Base-by-base conservation (phyloP, 1,140 invertebrate genomes). In the Drosophila pruinosa region DNA sequence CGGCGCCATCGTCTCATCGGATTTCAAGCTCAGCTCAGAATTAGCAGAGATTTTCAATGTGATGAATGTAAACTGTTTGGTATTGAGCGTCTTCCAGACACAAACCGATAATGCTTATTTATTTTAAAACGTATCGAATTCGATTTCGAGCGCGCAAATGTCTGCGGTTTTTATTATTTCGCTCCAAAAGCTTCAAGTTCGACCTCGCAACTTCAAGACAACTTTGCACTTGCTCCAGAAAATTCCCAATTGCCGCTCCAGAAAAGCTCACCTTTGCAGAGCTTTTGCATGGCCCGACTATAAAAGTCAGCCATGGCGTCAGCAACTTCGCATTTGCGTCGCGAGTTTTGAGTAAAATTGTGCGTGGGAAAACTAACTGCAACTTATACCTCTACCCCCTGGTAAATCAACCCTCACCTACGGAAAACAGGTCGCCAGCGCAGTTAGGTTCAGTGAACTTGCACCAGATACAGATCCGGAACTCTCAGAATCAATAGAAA, bases 361-460 rank as follows among this genome's bases (percentile, higher is more conserved):
- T 54, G 36, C 12, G 39, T 34, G 26, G 8, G 21, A 26, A 8
- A 7, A 15, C 10, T n/a, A 6, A 12, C 4, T 38, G 19, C 10
- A 28, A 12, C 43, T 19, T 12, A 7, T 28, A 28, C 26, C 26
- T 28, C 2, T 28, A 5, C 24, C 61, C 68, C 41, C 57, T 68
- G 57, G 17, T n/a, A 63, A 80, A 69, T 58, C 73, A 77, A 73
- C 78, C 76, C 68, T 58, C 48, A 63, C 61, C 47, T 50, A 39
- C 4, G 19, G 38, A 73, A 78, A 74, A 5, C 69, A 86, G 77
- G 73, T 80, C 73, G 68, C 14, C 34, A 7, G 15, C 45, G 59
- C 54, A 65, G 15, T 10, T 58, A 61, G 56, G 81, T 81, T 86
- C 77, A 85, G 56, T 65, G 73, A 86, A 85, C 81, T 74, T 81